phyloP scores from a whole-genome alignment of 1,140 invertebrate genomes.

The Laupala kohalensis region DNA sequence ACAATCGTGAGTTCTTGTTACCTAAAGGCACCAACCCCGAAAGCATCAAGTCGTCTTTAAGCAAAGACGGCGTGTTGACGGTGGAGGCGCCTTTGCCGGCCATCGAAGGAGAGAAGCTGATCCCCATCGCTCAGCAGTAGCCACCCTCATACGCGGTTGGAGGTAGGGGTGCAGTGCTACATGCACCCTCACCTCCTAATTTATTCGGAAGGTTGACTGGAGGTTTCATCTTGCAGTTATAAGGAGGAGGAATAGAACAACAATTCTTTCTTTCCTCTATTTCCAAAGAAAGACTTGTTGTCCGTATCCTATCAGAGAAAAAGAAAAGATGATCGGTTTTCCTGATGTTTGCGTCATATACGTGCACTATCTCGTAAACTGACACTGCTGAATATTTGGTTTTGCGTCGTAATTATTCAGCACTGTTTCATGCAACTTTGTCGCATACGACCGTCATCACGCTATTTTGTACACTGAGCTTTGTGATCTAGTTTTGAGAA shows the following conservation, averaged over 20 bases:
- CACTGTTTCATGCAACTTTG: background rate
- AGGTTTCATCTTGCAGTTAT: no score
- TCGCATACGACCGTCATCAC: background rate
- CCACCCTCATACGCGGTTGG: no score
- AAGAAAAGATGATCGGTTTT: background rate
- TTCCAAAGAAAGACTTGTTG: no score
- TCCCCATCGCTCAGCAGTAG: constrained; percentile 65
- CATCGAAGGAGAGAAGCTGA: constrained; percentile 61
- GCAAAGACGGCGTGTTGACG: constrained; percentile 84
- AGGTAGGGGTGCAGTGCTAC: no score
- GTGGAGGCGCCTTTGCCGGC: constrained; percentile 81
- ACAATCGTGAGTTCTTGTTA: constrained; percentile 88
- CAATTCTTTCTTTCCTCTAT: background rate
- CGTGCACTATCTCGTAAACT: background rate
- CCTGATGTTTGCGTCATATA: background rate
- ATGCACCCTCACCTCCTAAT: no score
- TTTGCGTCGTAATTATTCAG: background rate
- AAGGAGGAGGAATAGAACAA: no score
- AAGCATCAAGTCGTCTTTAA: constrained; percentile 76
- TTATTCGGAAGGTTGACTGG: no score
- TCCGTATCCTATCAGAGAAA: no score
- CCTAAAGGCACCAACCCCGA: constrained; percentile 89
- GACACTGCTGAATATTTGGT: background rate
- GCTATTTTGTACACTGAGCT: background rate
- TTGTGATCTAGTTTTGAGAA: background rate